Evolutionary conservation across 2,113 vertebrate genomes (phyloP).

Genomic region (Gymnorhina tibicen): DNA sequence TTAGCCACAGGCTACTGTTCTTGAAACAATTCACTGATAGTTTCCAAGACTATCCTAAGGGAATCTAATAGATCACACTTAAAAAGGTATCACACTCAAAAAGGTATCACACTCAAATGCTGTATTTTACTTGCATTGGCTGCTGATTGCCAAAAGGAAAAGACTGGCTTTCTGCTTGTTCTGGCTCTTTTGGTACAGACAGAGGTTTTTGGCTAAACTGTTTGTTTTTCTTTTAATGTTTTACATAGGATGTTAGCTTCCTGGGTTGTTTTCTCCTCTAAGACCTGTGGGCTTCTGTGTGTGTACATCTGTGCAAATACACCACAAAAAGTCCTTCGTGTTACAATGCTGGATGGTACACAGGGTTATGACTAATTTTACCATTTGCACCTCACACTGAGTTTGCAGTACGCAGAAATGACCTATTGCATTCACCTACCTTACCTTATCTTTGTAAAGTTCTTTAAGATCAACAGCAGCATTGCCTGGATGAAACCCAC

Average conservation of each 20-base stretch:
- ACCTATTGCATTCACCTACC: neutral
- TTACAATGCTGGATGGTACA: neutral
- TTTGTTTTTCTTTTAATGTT: neutral
- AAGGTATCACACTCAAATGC: neutral
- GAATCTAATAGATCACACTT: neutral
- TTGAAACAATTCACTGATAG: neutral
- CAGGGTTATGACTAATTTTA: neutral
- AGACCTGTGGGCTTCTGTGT: neutral
- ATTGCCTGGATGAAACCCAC: neutral
- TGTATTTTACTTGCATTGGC: neutral
- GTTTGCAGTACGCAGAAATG: neutral
- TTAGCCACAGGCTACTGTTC: neutral
- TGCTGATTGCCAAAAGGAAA: neutral
- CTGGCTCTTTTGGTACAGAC: neutral
- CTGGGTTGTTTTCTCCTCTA: neutral
- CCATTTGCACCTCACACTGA: neutral
- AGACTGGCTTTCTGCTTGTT: neutral
- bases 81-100: neutral
- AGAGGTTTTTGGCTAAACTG: neutral
- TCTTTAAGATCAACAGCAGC: neutral
- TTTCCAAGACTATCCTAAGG: neutral
- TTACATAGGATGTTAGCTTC: neutral
- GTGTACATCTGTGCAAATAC: neutral
- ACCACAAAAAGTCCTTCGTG: neutral
- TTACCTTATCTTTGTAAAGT: neutral